Evolutionary conservation across 2,888 invertebrate genomes (phyloP).

Genomic region (Atrina japonica): DNA sequence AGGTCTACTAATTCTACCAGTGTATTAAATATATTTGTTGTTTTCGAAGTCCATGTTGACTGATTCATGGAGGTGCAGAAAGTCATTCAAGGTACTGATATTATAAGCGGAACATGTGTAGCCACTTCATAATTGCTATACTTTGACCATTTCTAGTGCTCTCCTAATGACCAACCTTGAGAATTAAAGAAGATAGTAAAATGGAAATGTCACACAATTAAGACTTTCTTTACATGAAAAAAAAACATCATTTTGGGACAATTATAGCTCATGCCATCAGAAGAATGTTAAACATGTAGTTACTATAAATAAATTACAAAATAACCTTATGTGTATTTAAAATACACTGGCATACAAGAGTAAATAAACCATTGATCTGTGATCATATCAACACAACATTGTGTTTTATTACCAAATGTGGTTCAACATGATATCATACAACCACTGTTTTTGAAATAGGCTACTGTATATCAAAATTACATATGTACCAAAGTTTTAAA

Average conservation of each 20-base stretch:
- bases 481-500: no score
- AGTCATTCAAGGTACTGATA: constrained; percentile 85
- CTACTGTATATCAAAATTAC: no score
- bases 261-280: not conserved
- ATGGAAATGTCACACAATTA: no score
- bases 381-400: no score
- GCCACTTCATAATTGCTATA: constrained; percentile 94
- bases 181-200: no score
- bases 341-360: no score
- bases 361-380: no score
- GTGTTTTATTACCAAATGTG: no score
- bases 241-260: no score
- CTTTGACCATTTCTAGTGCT: constrained; percentile 95
- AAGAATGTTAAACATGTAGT: not conserved
- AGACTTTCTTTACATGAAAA: not conserved
- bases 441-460: no score
- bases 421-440: no score
- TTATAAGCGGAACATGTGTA: constrained; percentile 88
- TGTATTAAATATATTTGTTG: not conserved
- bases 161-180: constrained; percentile 93
- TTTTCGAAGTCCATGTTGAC: not conserved
- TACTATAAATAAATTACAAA: not conserved
- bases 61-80: not conserved
- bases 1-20: constrained; percentile 91
- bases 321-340: not conserved